Evolutionary conservation across 2,113 vertebrate species (phyloP).

Genomic region (Delphinapterus leucas): DNA sequence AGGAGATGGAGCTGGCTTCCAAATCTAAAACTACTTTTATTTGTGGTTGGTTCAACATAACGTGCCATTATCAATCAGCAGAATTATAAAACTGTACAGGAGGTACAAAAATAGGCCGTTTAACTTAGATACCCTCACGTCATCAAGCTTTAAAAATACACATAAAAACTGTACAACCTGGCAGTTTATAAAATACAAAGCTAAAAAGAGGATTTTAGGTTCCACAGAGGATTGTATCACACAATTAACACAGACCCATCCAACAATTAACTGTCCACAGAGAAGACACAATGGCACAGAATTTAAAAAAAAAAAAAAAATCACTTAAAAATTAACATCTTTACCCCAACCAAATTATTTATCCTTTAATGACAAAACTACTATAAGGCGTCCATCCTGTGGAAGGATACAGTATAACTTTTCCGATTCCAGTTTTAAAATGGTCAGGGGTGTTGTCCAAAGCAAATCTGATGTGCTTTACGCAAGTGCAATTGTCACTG

Average conservation of each 20-base stretch:
- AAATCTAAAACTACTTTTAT: slow-evolving; percentile 75
- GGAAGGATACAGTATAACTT: slow-evolving; percentile 73
- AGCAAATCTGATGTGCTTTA: slow-evolving; percentile 71
- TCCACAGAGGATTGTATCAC: slow-evolving; percentile 60
- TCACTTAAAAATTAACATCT: slow-evolving; percentile 60
- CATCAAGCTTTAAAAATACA: slow-evolving; percentile 80
- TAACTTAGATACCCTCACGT: slow-evolving; percentile 69
- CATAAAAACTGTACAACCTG: slow-evolving; percentile 71
- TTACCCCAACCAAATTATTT: slow-evolving; percentile 54
- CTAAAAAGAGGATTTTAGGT: slow-evolving; percentile 59
- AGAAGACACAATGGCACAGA: slow-evolving; percentile 76
- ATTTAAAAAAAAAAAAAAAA: not conserved
- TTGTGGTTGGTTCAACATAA: slow-evolving; percentile 62
- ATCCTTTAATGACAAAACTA: slow-evolving; percentile 38
- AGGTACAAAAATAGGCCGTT: slow-evolving; percentile 85
- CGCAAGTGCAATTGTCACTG: slow-evolving; percentile 73
- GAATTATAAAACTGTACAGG: slow-evolving; percentile 84
- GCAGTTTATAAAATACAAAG: slow-evolving; percentile 77
- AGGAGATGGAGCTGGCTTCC: not conserved
- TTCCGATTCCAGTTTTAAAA: slow-evolving; percentile 71
- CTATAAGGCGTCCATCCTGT: not conserved
- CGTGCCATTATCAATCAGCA: slow-evolving; percentile 72
- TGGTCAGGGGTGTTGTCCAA: slow-evolving; percentile 56
- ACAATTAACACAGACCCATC: slow-evolving; percentile 48
- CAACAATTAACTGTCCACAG: slow-evolving; percentile 21